Evolutionary conservation across 2,113 vertebrate genomes (phyloP), one percentile per base, ranked within the genome.

Genomic region (Melospiza georgiana): DNA sequence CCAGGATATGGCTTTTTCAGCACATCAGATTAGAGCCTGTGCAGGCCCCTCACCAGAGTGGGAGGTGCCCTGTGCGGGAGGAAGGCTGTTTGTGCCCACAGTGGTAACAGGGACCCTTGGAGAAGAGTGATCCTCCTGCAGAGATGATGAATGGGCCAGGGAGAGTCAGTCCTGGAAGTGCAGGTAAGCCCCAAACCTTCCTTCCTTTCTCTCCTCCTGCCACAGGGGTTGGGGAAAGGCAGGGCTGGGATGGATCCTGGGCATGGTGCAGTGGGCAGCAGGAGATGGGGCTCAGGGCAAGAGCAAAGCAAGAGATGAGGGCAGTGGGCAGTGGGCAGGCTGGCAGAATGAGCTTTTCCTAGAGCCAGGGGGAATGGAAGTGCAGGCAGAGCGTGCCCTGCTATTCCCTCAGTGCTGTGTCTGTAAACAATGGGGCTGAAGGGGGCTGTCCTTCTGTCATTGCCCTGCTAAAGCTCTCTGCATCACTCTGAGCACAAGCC

Each of bases 91-190:
- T 2, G 1, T 61, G 44, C 18, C 41, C 46, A n/a, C 13, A 30
- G 1, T 24, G n/a, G 11, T 51, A 35, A 57, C 0, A 0, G 13
- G 19, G 22, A 33, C 30, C 4, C 18, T n/a, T 46, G 24, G 54
- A 74, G 14, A 74, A 46, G 54, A 28, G 41, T 22, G 71, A 44
- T 46, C 31, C 24, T 58, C 41, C 20, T 35, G 71, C 8, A 35
- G 71, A 44, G 39, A n/a, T n/a, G 52, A 73, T 58, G 71, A 27
- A 44, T 44, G 23, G 11, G 13, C 31, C 44, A 57, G 24, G 23
- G 9, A 57, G 31, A 57, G 23, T 74, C 52, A 44, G 13, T 44
- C 30, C 31, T 57, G 71, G 52, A 27, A n/a, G 23, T 57, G 52
- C 52, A 74, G 52, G 71, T 74, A 57, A 73, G 9, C 31, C 23